Evolutionary conservation across 2,888 invertebrate genomes (phyloP).

Genomic region (Trachelus iudaicus): DNA sequence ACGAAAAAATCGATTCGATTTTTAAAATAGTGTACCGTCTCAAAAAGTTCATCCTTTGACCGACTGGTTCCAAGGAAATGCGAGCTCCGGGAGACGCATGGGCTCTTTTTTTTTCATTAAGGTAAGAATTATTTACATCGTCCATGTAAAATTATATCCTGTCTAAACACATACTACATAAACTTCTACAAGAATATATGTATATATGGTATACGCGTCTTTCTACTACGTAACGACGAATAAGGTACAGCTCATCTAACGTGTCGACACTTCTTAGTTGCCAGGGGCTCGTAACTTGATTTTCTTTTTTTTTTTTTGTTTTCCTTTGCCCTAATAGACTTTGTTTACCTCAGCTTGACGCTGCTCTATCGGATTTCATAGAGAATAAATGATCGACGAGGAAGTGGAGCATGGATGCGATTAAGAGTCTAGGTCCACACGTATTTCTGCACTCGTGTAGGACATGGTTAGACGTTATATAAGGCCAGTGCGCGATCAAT

Average conservation of each 20-base stretch:
- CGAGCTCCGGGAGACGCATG: not conserved
- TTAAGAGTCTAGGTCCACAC: not conserved
- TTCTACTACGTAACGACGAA: not conserved
- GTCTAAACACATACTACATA: slow-evolving; percentile 30
- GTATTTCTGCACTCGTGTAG: not conserved
- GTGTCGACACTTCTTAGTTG: not conserved
- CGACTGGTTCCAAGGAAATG: not conserved
- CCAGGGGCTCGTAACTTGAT: not conserved
- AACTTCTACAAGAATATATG: slow-evolving; percentile 56
- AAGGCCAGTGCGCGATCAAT: slow-evolving; percentile 6
- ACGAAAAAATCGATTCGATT: not conserved
- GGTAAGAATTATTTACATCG: not conserved
- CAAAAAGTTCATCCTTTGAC: not conserved
- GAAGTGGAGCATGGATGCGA: not conserved
- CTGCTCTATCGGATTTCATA: not conserved
- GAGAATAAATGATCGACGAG: not conserved
- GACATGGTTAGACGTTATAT: not conserved
- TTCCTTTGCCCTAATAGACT: not conserved
- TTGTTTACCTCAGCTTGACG: not conserved
- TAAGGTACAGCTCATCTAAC: slow-evolving; percentile 1
- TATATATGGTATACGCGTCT: slow-evolving; percentile 6
- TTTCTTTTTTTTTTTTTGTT: not conserved
- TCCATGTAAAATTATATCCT: slow-evolving; percentile 8
- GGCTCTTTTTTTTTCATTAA: not conserved
- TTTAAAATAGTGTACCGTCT: not conserved